phyloP scores from a whole-genome alignment of 2,888 invertebrate genomes.

The Stomorhina lunata region DNA sequence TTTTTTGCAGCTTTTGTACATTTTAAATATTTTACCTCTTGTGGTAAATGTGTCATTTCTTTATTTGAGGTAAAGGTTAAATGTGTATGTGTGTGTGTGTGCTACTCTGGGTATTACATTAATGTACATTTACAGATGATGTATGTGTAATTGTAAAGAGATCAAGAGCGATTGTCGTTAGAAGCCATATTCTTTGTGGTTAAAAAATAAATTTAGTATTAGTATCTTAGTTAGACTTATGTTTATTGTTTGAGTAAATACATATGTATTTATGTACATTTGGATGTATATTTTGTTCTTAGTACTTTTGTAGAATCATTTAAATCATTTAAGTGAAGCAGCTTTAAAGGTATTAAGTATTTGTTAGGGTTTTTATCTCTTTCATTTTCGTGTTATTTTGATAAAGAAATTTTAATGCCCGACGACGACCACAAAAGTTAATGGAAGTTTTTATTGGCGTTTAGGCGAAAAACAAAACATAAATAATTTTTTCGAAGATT shows the following conservation, averaged over 20 bases:
- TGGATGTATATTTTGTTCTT: no score
- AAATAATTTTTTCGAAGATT: neutral
- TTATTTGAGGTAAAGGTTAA: neutral
- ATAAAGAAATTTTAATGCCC: neutral
- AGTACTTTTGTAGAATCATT: neutral
- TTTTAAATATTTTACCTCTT: neutral
- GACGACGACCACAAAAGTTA: slow-evolving; percentile 9
- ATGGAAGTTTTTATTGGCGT: neutral
- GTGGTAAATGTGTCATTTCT: no score
- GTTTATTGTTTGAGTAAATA: no score
- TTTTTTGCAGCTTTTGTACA: neutral
- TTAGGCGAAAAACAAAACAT: neutral
- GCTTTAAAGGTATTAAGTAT: slow-evolving; percentile 9
- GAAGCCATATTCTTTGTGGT: slow-evolving; percentile 11
- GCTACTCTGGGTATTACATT: neutral
- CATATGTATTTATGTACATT: no score
- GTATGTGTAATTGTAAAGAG: neutral
- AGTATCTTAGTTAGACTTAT: no score
- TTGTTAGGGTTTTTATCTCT: neutral
- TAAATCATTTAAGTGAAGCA: slow-evolving; percentile 11
- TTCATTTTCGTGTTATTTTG: neutral
- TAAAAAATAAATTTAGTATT: neutral
- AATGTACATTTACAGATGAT: neutral
- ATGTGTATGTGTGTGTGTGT: neutral
- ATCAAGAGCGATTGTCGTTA: slow-evolving; percentile 20